Percentiles rank a stretch among this genome's conserved stretches.
phyloP scores from a whole-genome alignment of 64 coral and sea anemone species.

The Actinia tenebrosa region DNA sequence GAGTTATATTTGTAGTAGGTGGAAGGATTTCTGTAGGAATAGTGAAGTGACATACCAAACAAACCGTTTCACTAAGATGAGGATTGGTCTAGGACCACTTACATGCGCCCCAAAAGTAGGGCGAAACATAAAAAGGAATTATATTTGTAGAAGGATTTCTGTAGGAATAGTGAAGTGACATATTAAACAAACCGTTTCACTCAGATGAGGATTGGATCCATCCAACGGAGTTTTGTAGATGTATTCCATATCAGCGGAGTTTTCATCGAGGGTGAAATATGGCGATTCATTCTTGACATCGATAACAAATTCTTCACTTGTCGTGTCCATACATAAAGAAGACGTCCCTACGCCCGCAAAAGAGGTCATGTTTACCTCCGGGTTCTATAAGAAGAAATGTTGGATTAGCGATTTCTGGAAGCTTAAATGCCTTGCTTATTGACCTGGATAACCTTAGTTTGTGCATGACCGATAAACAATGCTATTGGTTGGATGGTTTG shows the following conservation, averaged over 20 bases:
- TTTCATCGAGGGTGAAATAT: conserved; percentile 20
- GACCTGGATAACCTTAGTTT: background rate
- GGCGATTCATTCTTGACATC: background rate
- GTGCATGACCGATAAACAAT: background rate
- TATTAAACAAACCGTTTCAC: background rate
- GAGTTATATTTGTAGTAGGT: no score
- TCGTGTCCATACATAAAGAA: background rate
- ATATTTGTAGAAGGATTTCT: no score
- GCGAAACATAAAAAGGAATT: no score
- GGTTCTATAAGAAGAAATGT: conserved; percentile 8
- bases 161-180: no score
- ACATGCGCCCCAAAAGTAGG: background rate
- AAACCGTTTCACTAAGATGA: background rate
- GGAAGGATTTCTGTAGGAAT: no score
- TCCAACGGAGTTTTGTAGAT: conserved; percentile 14
- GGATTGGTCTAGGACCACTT: background rate
- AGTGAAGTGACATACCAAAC: background rate
- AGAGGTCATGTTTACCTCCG: conserved; percentile 13
- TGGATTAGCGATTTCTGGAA: background rate
- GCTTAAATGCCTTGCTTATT: background rate
- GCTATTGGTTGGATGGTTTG: background rate
- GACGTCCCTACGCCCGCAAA: background rate
- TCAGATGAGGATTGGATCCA: background rate
- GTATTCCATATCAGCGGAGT: conserved; percentile 12
- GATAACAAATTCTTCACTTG: conserved; percentile 5